A percentile compares a stretch with the other conserved stretches of the same genome.
Evolutionary conservation across 2,888 invertebrate genomes (phyloP).

Genomic region (Actias luna): DNA sequence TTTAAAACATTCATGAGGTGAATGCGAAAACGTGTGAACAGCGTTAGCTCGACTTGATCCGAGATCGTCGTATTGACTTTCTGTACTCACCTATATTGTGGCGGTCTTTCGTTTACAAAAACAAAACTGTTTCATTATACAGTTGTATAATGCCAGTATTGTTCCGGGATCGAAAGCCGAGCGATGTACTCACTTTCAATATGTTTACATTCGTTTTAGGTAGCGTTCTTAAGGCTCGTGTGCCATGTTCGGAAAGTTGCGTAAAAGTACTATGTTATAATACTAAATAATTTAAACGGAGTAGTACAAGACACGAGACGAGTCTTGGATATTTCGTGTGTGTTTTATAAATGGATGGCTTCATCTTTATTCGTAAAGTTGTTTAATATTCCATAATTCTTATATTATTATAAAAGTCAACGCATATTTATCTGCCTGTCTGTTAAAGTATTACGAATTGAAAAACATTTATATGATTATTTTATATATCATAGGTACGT

Average conservation of each 20-base stretch:
- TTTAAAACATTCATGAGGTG: too few species aligned
- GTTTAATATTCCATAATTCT: too few species aligned
- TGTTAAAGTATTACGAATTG: too few species aligned
- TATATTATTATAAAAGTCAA: too few species aligned
- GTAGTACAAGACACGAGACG: not conserved
- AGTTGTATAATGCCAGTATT: not conserved
- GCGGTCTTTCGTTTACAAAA: not conserved
- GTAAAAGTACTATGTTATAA: constrained; percentile 1
- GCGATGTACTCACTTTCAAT: not conserved
- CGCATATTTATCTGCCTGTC: too few species aligned
- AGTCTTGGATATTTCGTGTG: not conserved
- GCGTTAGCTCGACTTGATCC: too few species aligned
- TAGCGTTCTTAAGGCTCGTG: not conserved
- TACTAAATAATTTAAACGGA: not conserved
- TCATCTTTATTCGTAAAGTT: not conserved
- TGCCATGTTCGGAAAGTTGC: not conserved
- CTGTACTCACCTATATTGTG: too few species aligned
- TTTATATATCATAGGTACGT: too few species aligned
- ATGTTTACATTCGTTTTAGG: constrained; percentile 3
- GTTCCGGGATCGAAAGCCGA: constrained; percentile 5
- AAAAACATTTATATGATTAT: too few species aligned
- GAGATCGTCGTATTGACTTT: too few species aligned
- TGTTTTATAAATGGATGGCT: constrained; percentile 2
- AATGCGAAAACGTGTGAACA: too few species aligned
- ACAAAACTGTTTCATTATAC: not conserved